These are phyloP conservation scores for Notospermus geniculatus DNA, from an alignment of 1,140 invertebrate species.

Conservation along the genomic window DNA sequence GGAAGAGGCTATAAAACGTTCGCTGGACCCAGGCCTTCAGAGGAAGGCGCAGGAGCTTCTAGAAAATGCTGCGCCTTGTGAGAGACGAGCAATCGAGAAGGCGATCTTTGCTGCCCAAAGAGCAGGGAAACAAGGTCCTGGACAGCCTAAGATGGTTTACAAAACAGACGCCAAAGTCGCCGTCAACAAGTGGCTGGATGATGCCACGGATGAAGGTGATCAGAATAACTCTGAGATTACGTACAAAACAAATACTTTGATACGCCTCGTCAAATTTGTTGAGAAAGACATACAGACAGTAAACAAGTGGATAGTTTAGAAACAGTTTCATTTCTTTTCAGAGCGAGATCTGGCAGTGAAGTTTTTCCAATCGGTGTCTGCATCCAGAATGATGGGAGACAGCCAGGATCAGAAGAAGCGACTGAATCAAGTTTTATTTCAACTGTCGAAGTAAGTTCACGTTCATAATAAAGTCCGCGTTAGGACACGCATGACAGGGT, in stretches of 20 bases:
- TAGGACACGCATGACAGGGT: neutral
- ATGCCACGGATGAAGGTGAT: slow-evolving; percentile 31
- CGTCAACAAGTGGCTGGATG: slow-evolving; percentile 34
- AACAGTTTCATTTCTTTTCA: slow-evolving; percentile 24
- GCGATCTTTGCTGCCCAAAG: neutral
- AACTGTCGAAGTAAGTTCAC: slow-evolving; percentile 31
- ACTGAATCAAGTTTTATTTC: slow-evolving; percentile 34
- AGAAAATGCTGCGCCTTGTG: slow-evolving; percentile 4
- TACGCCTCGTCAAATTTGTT: neutral
- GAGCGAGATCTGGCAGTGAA: slow-evolving; percentile 39
- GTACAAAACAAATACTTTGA: neutral
- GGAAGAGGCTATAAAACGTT: neutral
- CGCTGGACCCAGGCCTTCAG: neutral
- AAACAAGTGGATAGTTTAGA: too few species aligned
- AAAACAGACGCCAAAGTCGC: slow-evolving; percentile 29
- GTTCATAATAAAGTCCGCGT: neutral
- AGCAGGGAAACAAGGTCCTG: neutral
- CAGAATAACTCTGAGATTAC: neutral
- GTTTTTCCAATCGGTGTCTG: slow-evolving; percentile 42
- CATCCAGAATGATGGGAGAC: slow-evolving; percentile 33
- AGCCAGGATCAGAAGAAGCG: slow-evolving; percentile 32
- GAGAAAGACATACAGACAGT: too few species aligned
- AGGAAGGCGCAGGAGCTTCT: neutral
- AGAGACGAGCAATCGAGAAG: slow-evolving; percentile 8
- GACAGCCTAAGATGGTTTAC: slow-evolving; percentile 11